These are phyloP conservation scores for Hestina assimilis DNA, from an alignment of 1,140 invertebrate genomes.

Conservation along the genomic window DNA sequence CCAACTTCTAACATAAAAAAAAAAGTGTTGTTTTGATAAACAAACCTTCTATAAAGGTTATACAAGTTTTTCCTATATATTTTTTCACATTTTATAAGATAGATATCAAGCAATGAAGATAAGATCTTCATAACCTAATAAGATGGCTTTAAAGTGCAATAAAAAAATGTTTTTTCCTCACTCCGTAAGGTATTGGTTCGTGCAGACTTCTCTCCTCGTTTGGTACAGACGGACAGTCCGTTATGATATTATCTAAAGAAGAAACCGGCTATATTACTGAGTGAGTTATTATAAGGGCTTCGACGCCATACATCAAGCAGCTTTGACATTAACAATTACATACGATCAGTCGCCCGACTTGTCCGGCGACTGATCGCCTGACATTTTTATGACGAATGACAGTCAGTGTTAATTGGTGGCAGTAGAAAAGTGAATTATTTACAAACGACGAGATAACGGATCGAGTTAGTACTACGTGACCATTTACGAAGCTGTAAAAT, in stretches of 20 bases:
- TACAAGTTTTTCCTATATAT: neutral
- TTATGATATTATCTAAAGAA: conserved; percentile 5
- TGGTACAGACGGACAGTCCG: conserved; percentile 4
- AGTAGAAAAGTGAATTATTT: neutral
- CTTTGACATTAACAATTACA: conserved; percentile 20
- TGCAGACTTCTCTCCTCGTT: neutral
- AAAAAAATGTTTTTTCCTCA: conserved; percentile 1
- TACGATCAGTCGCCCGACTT: neutral
- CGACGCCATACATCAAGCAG: conserved; percentile 12
- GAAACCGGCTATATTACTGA: conserved; percentile 13
- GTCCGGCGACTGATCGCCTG: neutral
- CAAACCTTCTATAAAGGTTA: too few relatives aligned
- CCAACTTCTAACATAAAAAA: too few relatives aligned
- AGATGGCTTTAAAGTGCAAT: neutral
- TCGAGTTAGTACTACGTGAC: neutral
- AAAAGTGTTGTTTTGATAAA: too few relatives aligned
- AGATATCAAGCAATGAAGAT: neutral
- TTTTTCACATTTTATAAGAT: neutral
- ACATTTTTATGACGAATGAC: conserved; percentile 4
- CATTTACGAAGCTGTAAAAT: neutral
- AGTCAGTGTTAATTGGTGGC: conserved; percentile 10
- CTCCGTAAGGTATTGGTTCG: conserved; percentile 1
- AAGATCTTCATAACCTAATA: conserved; percentile 6
- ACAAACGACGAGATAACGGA: neutral
- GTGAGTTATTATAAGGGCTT: conserved; percentile 15